Evolutionary conservation across 2,113 vertebrate genomes (phyloP).

Genomic region (Amphiprion percula): DNA sequence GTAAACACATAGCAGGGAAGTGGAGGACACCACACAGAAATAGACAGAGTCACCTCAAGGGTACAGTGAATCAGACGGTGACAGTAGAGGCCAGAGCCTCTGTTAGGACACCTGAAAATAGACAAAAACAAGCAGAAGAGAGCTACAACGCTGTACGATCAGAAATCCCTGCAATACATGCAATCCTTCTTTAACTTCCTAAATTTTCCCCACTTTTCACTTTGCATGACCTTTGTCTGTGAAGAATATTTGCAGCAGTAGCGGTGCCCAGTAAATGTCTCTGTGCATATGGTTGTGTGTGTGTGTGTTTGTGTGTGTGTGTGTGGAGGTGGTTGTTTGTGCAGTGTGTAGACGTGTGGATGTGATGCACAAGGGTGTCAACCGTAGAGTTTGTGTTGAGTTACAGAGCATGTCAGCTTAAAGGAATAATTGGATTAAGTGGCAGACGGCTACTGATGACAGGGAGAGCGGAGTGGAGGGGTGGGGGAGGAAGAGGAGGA

Average conservation of each 20-base stretch:
- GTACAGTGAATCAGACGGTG: conserved; percentile 68
- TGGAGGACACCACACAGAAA: conserved; percentile 51
- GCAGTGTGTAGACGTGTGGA: conserved; percentile 12
- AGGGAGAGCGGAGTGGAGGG: conserved; percentile 46
- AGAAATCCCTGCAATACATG: conserved; percentile 5
- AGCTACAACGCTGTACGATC: background rate
- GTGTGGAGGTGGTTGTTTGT: background rate
- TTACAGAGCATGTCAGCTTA: conserved; percentile 82
- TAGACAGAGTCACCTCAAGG: conserved; percentile 64
- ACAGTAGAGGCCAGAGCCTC: conserved; percentile 63
- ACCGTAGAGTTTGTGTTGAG: conserved; percentile 64
- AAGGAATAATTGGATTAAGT: conserved; percentile 84
- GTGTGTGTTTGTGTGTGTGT: conserved; percentile 7
- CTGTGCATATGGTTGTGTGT: background rate
- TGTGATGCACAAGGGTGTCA: conserved; percentile 49
- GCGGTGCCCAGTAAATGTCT: background rate
- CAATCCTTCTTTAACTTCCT: conserved; percentile 14
- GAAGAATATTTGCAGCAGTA: conserved; percentile 19
- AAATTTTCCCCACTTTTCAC: conserved; percentile 24
- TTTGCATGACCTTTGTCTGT: conserved; percentile 23
- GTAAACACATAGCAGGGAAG: conserved; percentile 41
- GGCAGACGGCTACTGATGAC: conserved; percentile 78
- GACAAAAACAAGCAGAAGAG: conserved; percentile 33
- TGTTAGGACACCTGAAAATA: conserved; percentile 60
- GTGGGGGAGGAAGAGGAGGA: conserved; percentile 22